These are phyloP conservation scores for Mungos mungo DNA, from an alignment of 2,113 vertebrate species.

Conservation along the genomic window DNA sequence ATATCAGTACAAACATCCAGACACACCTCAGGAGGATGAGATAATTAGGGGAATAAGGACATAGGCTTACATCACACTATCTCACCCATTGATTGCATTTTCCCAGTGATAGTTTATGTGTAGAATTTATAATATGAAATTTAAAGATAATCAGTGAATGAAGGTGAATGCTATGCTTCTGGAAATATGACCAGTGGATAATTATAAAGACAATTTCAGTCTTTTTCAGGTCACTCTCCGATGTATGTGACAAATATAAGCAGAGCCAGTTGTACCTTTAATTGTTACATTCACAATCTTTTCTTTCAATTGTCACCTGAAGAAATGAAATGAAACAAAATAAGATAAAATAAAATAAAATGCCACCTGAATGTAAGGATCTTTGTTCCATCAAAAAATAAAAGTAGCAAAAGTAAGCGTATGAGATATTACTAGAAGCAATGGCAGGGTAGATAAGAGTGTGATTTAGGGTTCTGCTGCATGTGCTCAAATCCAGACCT, in stretches of 20 bases:
- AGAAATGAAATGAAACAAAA: neutral
- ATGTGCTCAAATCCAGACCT: neutral
- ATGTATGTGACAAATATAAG: neutral
- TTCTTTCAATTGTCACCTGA: constrained; percentile 2
- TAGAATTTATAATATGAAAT: constrained; percentile 11
- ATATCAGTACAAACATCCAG: neutral
- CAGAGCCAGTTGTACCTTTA: neutral
- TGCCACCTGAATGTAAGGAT: neutral
- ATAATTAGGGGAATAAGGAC: neutral
- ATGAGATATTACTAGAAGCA: neutral
- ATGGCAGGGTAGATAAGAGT: neutral
- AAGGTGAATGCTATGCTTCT: neutral
- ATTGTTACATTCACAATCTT: neutral
- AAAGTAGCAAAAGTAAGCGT: neutral
- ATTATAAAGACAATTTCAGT: neutral
- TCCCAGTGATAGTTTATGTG: neutral
- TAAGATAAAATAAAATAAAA: neutral
- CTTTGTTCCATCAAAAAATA: neutral
- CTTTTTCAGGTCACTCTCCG: neutral
- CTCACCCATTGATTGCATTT: constrained; percentile 2
- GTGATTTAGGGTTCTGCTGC: no score
- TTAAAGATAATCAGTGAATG: constrained; percentile 9
- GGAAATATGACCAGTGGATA: neutral
- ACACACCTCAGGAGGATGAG: neutral
- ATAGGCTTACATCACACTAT: neutral